Conservation (phyloP, 2,888 invertebrate genomes). For the Caenorhabditis doughertyi region DNA sequence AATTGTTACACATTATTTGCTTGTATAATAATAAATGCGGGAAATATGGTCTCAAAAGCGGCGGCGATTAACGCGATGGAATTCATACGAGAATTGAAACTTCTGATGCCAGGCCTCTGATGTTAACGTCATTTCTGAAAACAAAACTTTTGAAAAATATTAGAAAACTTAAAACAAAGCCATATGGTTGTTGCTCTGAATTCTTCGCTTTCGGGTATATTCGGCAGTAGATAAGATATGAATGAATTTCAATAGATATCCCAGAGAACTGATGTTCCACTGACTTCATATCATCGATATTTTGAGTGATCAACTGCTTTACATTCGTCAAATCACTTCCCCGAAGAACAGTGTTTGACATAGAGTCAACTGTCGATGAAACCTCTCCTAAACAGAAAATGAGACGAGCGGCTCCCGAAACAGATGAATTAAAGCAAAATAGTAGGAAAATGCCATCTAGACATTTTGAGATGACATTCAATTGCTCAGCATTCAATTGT, state of each 20-base stretch:
- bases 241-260: constrained; percentile 17
- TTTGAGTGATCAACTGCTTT: constrained; percentile 24
- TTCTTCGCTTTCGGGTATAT: no score
- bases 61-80: no score
- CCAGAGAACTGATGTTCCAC: constrained; percentile 58
- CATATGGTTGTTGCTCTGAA: no score
- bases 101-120: no score
- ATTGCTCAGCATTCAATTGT: constrained; percentile 93
- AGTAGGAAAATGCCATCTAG: constrained; percentile 85
- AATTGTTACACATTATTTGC: no score
- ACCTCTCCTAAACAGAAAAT: constrained; percentile 64
- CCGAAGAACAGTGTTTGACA: constrained; percentile 50
- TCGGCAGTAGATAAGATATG: constrained; percentile 50
- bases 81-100: no score
- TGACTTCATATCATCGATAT: constrained; percentile 40
- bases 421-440: constrained; percentile 64
- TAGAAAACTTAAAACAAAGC: no score
- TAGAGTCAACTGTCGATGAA: constrained; percentile 44
- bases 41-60: no score
- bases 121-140: no score
- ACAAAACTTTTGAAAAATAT: no score
- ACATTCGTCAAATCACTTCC: constrained; percentile 59
- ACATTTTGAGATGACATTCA: constrained; percentile 95
- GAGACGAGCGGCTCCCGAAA: constrained; percentile 71
- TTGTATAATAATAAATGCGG: no score